phyloP scores from a whole-genome alignment of 2,113 vertebrate species.

The Embiotoca jacksoni region DNA sequence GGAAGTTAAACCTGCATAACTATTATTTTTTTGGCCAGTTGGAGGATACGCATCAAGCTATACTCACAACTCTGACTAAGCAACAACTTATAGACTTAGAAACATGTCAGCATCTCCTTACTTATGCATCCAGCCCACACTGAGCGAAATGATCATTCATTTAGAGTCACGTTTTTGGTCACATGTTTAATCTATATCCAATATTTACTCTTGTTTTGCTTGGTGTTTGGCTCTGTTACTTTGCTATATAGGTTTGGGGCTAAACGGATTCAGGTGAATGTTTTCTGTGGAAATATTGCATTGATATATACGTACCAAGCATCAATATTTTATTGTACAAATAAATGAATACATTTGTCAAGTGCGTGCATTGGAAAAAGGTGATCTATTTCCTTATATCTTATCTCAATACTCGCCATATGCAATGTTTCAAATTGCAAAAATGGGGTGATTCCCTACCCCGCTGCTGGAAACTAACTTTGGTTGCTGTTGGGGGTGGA shows the following conservation, averaged over 20 bases:
- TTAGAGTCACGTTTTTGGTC: neutral
- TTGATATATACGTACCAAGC: no score
- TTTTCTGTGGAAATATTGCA: no score
- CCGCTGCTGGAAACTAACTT: neutral
- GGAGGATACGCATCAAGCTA: neutral
- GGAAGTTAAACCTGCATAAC: neutral
- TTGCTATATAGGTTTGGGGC: no score
- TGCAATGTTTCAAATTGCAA: no score
- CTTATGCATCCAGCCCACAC: neutral
- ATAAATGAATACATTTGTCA: no score
- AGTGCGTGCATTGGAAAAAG: no score
- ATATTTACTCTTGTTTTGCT: neutral
- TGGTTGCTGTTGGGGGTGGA: neutral
- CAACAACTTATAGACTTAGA: neutral
- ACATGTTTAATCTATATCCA: neutral
- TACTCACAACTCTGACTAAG: neutral
- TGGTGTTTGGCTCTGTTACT: neutral
- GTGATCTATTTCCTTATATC: no score
- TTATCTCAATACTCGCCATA: no score
- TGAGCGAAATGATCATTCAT: neutral
- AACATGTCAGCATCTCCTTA: neutral
- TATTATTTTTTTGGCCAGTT: neutral
- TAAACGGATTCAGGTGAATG: no score
- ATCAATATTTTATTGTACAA: no score
- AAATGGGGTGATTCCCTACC: no score